Evolutionary conservation across 2,888 invertebrate species (phyloP), one percentile per base, ranked within the genome.

Genomic region (Athalia cordata): DNA sequence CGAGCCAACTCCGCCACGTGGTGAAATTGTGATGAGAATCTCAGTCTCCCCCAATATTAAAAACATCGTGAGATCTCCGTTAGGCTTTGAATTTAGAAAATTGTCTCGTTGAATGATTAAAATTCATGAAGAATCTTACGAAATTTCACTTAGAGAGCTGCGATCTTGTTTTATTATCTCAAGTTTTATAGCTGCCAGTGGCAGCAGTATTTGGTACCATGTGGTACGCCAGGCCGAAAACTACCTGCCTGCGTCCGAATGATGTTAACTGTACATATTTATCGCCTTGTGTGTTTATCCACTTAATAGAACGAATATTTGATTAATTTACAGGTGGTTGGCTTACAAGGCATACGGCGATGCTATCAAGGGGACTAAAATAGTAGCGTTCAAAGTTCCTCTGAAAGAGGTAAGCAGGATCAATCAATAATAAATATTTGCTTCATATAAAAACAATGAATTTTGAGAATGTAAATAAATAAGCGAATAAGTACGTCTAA

Each of bases 311-410:
- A 52, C 57, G 5, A 43, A 68, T 77, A 55, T 81, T 79, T 79
- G 52, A 79, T 72, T 15, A 47, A 72, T 59, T 92, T 92, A 74
- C 89, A 94, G 94, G 86, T 95, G 95, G 95, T 87, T 92, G 83
- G 90, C 92, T 6, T 94, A 94, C 87, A 91, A 91, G 83, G 90
- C 93, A 9, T 91, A 93, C 86, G 96, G 96, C 50, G 90, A 91
- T 70, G 91, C 92, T 29, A 94, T 96, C 77, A 91, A 92, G 79
- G 94, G 94, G 15, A 95, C 96, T 4, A 92, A 93, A 81, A 92
- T 96, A 82, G 90, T 96, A 84, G 93, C 95, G 80, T 96, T 96
- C 88, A 96, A 96, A 91, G 95, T 95, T 50, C 96, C 96, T 4
- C 88, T 94, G 77, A 92, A 91, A 84, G 88, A 91, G 88, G 93